Conservation (phyloP, 2,797 vertebrate genomes). For the Helostoma temminkii region DNA sequence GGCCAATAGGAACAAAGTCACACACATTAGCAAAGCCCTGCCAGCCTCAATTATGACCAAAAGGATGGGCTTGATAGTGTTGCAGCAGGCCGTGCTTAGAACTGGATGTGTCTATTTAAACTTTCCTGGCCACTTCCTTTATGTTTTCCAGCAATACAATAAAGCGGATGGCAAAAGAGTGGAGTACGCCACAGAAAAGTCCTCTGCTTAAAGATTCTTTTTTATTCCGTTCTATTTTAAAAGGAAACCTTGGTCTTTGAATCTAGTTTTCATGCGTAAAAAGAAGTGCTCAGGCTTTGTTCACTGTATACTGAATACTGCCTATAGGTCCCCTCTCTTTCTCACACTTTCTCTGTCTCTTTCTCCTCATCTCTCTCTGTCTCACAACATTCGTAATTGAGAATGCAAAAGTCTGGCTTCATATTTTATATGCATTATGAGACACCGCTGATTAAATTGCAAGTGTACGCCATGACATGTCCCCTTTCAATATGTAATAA, state of each 20-base stretch:
- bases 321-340: slow-evolving; percentile 48
- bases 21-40: slow-evolving; percentile 81
- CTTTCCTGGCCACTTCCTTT: slow-evolving; percentile 55
- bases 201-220: slow-evolving; percentile 48
- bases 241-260: slow-evolving; percentile 49
- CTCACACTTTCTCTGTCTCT: slow-evolving; percentile 30
- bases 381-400: slow-evolving; percentile 38
- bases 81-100: slow-evolving; percentile 60
- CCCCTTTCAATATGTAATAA: slow-evolving; percentile 73
- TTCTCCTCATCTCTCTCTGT: slow-evolving; percentile 30
- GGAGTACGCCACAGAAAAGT: slow-evolving; percentile 23
- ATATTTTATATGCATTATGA: slow-evolving; percentile 73
- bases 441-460: slow-evolving; percentile 74
- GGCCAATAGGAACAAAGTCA: slow-evolving; percentile 79
- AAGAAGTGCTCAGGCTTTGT: slow-evolving; percentile 68
- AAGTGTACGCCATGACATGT: slow-evolving; percentile 56
- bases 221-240: slow-evolving; percentile 60
- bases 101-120: slow-evolving; percentile 70
- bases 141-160: slow-evolving; percentile 37
- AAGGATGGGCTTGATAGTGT: slow-evolving; percentile 71
- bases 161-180: slow-evolving; percentile 29
- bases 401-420: slow-evolving; percentile 51
- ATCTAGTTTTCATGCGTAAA: slow-evolving; percentile 61
- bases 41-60: slow-evolving; percentile 81
- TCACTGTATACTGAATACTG: slow-evolving; percentile 58